Conservation (phyloP, 2,888 invertebrate genomes). For the Drosophila diplacantha region DNA sequence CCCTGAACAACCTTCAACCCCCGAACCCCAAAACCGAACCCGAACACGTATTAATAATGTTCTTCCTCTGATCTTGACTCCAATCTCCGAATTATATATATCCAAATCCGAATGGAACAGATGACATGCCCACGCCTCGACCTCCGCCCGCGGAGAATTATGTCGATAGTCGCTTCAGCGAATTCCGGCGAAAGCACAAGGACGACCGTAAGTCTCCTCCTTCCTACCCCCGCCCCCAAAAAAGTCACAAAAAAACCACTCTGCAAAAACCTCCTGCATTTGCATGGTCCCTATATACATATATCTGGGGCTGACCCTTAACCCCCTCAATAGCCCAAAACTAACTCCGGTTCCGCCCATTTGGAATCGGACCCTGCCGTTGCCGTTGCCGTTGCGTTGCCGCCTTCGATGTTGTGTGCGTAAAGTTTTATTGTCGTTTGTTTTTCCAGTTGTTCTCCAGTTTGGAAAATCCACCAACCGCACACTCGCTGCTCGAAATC, state of each 20-base stretch:
- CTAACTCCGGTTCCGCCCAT: constrained; percentile 10
- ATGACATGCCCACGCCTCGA: constrained; percentile 76
- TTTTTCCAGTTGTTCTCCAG: constrained; percentile 65
- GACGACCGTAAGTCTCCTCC: constrained; percentile 81
- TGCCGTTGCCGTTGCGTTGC: constrained; percentile 51
- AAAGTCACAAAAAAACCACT: constrained; percentile 3
- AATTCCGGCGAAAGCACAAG: constrained; percentile 83
- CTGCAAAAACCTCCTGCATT: constrained; percentile 19
- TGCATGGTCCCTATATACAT: constrained; percentile 29
- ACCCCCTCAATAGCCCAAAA: constrained; percentile 1
- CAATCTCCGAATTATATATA: constrained; percentile 22
- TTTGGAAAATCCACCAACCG: constrained; percentile 67
- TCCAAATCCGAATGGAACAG: constrained; percentile 50
- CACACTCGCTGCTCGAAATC: constrained; percentile 45
- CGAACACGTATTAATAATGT: constrained; percentile 16
- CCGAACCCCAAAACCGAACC: constrained; percentile 1
- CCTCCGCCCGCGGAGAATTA: constrained; percentile 76
- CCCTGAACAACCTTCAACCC: constrained; percentile 33
- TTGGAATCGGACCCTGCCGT: constrained; percentile 41
- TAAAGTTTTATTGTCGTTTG: constrained; percentile 66
- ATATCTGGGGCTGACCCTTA: constrained; percentile 17
- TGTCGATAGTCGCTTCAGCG: constrained; percentile 77
- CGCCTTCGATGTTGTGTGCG: constrained; percentile 76
- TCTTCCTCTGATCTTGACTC: constrained; percentile 23
- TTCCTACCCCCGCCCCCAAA: constrained; percentile 5